Conservation (phyloP, 2,113 vertebrate genomes). For the Neomonachus schauinslandi region DNA sequence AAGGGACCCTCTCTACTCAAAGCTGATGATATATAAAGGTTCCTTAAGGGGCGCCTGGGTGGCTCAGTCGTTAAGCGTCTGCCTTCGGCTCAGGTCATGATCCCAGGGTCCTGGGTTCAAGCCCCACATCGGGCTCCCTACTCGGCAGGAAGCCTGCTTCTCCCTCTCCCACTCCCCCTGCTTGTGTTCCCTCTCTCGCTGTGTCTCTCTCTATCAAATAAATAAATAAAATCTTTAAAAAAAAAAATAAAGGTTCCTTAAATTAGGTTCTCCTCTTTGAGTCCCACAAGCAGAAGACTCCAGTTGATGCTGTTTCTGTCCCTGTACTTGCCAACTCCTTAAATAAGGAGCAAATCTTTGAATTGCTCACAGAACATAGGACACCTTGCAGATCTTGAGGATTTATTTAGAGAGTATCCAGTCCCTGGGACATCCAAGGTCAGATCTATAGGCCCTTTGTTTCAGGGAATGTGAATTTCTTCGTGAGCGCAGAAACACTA, state of each 20-base stretch:
- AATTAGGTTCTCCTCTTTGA: not conserved
- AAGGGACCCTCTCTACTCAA: not conserved
- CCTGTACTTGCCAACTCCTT: not conserved
- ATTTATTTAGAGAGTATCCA: not conserved
- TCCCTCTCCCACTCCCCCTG: too few species aligned
- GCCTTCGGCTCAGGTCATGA: too few species aligned
- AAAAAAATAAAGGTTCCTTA: too few species aligned
- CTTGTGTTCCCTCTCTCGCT: too few species aligned
- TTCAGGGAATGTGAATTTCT: constrained; percentile 84
- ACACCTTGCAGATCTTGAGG: not conserved
- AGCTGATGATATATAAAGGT: not conserved
- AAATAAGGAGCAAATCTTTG: not conserved
- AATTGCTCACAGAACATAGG: not conserved
- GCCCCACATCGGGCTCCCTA: too few species aligned
- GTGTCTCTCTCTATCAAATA: too few species aligned
- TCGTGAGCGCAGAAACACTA: constrained; percentile 84
- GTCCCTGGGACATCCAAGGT: not conserved
- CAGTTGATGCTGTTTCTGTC: not conserved
- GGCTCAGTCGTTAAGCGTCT: too few species aligned
- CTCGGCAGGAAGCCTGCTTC: too few species aligned
- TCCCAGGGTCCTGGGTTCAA: too few species aligned
- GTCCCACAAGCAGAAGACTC: not conserved
- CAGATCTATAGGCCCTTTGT: not conserved
- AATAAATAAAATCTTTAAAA: too few species aligned
- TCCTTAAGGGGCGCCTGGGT: not conserved